Evolutionary conservation across 1,140 invertebrate genomes (phyloP).

Genomic region (Drosophila triauraria): DNA sequence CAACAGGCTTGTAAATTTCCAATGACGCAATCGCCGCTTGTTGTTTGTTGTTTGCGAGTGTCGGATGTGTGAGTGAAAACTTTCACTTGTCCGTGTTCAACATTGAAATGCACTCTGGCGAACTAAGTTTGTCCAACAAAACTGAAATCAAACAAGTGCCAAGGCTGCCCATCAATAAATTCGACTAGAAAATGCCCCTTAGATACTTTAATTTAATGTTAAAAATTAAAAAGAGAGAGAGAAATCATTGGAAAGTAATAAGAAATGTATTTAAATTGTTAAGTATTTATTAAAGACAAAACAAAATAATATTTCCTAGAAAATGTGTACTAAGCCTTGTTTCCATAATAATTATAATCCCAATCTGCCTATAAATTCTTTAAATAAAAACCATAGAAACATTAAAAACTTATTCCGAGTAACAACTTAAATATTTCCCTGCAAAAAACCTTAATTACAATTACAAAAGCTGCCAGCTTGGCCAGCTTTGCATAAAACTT

Average conservation of each 20-base stretch:
- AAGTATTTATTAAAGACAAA: not conserved
- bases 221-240: not conserved
- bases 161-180: not conserved
- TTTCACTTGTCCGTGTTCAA: slow-evolving; percentile 23
- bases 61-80: slow-evolving; percentile 33
- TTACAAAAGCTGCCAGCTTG: not conserved
- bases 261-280: not conserved
- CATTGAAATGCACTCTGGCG: slow-evolving; percentile 50
- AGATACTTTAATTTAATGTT: not conserved
- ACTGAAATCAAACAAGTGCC: slow-evolving; percentile 24
- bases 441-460: too few relatives aligned
- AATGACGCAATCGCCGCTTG: slow-evolving; percentile 34
- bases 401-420: not conserved
- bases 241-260: not conserved
- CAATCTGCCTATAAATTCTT: too few relatives aligned
- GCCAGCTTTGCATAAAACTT: not conserved
- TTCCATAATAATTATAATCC: too few relatives aligned
- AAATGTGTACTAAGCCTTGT: too few relatives aligned
- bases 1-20: slow-evolving; percentile 53
- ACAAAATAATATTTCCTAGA: too few relatives aligned
- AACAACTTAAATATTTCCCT: not conserved
- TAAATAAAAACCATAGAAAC: not conserved
- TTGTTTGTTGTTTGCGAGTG: slow-evolving; percentile 36
- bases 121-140: slow-evolving; percentile 19
- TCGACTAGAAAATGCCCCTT: not conserved